Conservation (phyloP, 2,888 invertebrate genomes). For the Tineola bisselliella region DNA sequence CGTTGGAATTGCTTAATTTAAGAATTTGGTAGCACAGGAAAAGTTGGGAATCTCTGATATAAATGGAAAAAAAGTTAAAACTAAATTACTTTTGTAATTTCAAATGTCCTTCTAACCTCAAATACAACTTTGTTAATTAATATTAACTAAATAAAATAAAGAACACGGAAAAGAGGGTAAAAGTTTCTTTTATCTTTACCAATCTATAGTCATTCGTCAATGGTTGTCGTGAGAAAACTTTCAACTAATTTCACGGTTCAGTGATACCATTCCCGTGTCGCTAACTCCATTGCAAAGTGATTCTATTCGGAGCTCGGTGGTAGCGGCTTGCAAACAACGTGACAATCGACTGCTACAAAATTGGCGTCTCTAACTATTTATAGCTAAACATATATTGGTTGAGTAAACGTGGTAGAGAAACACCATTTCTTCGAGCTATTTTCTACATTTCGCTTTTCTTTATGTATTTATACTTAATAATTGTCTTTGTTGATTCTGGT, state of each 20-base stretch:
- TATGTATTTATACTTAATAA: too few relatives aligned
- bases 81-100: too few relatives aligned
- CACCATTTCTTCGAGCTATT: too few relatives aligned
- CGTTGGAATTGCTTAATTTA: too few relatives aligned
- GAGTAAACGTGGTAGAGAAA: too few relatives aligned
- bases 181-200: neutral
- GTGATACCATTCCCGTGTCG: constrained; percentile 51
- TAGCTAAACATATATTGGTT: neutral
- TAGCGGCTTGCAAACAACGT: constrained; percentile 32
- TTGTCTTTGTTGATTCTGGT: too few relatives aligned
- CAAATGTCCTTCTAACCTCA: too few relatives aligned
- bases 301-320: constrained; percentile 37
- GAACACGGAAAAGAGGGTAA: neutral
- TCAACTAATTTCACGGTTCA: constrained; percentile 61
- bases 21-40: too few relatives aligned
- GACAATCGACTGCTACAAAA: constrained; percentile 19
- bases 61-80: too few relatives aligned
- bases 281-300: constrained; percentile 63
- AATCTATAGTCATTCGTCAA: constrained; percentile 8
- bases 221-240: constrained; percentile 41
- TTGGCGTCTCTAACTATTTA: neutral
- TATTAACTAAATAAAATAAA: neutral
- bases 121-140: too few relatives aligned
- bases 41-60: too few relatives aligned
- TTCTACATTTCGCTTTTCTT: too few relatives aligned